Base-by-base conservation (phyloP, 1,140 invertebrate species). In the Pentalonia nigronervosa region DNA sequence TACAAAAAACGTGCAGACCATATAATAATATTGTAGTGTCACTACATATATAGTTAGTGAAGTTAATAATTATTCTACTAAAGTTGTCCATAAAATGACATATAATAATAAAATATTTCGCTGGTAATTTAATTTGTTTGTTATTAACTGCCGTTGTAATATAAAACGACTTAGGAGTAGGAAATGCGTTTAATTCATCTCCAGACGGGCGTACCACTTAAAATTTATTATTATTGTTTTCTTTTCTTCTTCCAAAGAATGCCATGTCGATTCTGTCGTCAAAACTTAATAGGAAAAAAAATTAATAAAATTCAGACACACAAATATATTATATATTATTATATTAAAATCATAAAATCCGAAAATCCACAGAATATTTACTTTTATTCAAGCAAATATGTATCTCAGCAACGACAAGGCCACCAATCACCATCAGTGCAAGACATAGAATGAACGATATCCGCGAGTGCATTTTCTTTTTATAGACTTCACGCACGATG, bases 201-300 rank as follows among this genome's bases (percentile, higher is more conserved):
- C n/a, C 60, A 76, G 60, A 76, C 60, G 30, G 14, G 60, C n/a
- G 14, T 76, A 76, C 30, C n/a, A 76, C 60, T 76, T 76, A 76
- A 76, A 76, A 76, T 76, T 76, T 76, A 76, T 76, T 76, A n/a
- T 76, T 76, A 76, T 76, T 76, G 60, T 76, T n/a, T 76, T 67
- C n/a, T 76, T 76, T 56, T 60, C 41, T 41, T n/a, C 30, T 4
- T 76, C 4, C 60, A 17, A n/a, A 76, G n/a, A n/a, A 76, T 76
- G 60, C n/a, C 60, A 34, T 76, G 60, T 20, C 60, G 60, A 76
- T 76, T 76, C 14, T n/a, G 14, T 34, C 60, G 11, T 76, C 60
- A 17, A 34, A 76, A 76, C 30, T 76, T 76, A n/a, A 76, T 17
- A 76, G 30, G n/a, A 76, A 76, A 67, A 60, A 76, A 76, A 17